phyloP scores from a whole-genome alignment of 1,140 invertebrate genomes.

The Latrodectus geometricus region DNA sequence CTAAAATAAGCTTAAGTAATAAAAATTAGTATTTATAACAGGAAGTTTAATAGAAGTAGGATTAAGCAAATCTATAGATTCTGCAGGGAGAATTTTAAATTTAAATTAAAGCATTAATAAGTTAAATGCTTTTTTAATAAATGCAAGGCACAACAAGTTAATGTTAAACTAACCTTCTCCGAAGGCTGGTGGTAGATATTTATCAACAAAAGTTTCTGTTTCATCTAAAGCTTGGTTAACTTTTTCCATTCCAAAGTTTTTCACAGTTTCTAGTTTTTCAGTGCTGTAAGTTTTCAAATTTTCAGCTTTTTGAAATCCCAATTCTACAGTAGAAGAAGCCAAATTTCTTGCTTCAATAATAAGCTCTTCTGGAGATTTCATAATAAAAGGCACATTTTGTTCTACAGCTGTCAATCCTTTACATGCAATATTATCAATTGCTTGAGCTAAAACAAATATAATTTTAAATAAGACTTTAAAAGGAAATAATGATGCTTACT shows the following conservation, averaged over 20 bases:
- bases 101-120: too few relatives aligned
- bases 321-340: constrained; percentile 19
- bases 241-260: constrained; percentile 48
- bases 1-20: too few relatives aligned
- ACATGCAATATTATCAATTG: constrained; percentile 40
- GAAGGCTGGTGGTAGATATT: constrained; percentile 45
- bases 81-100: too few relatives aligned
- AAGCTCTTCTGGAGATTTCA: constrained; percentile 42
- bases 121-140: too few relatives aligned
- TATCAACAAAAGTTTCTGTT: constrained; percentile 48
- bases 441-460: constrained; percentile 23
- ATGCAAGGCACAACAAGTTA: too few relatives aligned
- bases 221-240: constrained; percentile 39
- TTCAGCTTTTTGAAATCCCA: constrained; percentile 36
- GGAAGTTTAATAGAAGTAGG: too few relatives aligned
- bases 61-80: too few relatives aligned
- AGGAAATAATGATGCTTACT: too few relatives aligned
- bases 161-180: constrained; percentile 44
- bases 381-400: constrained; percentile 42
- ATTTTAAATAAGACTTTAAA: too few relatives aligned
- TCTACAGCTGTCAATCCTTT: constrained; percentile 39
- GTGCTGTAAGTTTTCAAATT: constrained; percentile 38
- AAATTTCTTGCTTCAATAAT: constrained; percentile 49
- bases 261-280: constrained; percentile 21
- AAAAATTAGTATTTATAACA: too few relatives aligned